Base-by-base conservation (phyloP, 2,113 vertebrate genomes). In the Beaufortia kweichowensis region DNA sequence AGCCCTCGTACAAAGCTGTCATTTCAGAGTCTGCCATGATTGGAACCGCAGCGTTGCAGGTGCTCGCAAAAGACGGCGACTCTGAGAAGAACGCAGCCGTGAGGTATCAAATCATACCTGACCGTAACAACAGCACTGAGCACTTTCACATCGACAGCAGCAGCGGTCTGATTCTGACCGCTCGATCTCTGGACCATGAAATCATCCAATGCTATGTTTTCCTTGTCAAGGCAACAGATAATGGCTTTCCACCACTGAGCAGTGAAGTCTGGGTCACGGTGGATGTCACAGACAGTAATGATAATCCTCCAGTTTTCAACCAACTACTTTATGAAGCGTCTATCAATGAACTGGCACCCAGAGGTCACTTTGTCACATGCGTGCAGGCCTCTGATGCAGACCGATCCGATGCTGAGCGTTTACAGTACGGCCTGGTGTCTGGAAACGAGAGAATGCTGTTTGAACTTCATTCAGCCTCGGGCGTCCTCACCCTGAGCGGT, bases 81-180 rank as follows among this genome's bases (percentile, higher is more conserved):
- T 98, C 96, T 3, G 94, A 92, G 61, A 95, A 95, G 78, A 99
- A 97, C 77, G 94, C 90, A 70, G 77, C 92, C 28, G 89, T 98
- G 3, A 93, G 92, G 19, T 99, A 99, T 84, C 96, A 98, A 85
- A 96, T 99, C 76, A 94, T 97, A 71, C 95, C 96, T 26, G 93
- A 95, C 61, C 88, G 87, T 2, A 94, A 93, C 72, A 97, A 98
- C 86, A 96, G 93, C 86, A 96, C 96, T 0, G 97, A 99, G 70
- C 96, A 96, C 80, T 99, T 99, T 79, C 96, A 98, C 85, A 96
- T 99, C 53, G 97, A 99, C 73, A 95, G 96, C 9, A 91, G 93
- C 79, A 98, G 97, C 55, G 97, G 97, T 55, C 87, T 98, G 26
- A 98, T 99, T 80, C 89, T 99, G 53, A 99, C 97, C 3, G 96